These are phyloP conservation scores for Hymenopus coronatus DNA, from an alignment of 2,888 invertebrate species.

Conservation along the genomic window DNA sequence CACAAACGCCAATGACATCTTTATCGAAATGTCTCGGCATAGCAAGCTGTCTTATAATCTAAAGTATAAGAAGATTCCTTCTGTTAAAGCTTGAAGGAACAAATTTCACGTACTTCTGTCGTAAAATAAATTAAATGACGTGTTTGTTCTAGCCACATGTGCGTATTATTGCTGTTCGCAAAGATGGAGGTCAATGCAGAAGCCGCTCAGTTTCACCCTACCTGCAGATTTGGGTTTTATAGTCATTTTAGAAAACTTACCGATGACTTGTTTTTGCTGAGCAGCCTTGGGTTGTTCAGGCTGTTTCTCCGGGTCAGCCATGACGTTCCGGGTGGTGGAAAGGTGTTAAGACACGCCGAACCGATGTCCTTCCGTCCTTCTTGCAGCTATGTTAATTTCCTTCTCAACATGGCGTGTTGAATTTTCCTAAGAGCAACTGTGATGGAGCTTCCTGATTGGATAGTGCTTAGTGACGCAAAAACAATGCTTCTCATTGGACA, in stretches of 20 bases:
- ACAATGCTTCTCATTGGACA: neutral
- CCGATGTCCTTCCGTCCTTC: constrained; percentile 53
- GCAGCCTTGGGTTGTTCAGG: constrained; percentile 68
- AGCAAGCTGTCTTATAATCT: neutral
- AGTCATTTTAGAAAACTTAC: constrained; percentile 53
- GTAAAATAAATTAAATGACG: neutral
- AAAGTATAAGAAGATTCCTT: neutral
- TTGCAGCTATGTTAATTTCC: constrained; percentile 52
- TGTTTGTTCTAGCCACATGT: constrained; percentile 19
- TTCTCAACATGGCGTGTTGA: constrained; percentile 46
- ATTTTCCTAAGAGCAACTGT: constrained; percentile 7
- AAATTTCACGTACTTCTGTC: neutral
- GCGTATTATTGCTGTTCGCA: neutral
- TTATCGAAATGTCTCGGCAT: neutral
- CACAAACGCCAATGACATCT: neutral
- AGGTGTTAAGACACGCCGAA: constrained; percentile 50
- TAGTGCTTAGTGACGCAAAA: constrained; percentile 1
- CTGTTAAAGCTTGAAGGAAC: too few species aligned
- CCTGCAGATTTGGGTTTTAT: neutral
- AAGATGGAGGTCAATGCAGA: constrained; percentile 31
- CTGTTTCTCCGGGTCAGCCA: constrained; percentile 94
- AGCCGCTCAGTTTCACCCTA: neutral
- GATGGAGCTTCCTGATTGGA: constrained; percentile 24
- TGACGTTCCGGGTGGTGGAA: constrained; percentile 67
- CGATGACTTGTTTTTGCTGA: constrained; percentile 85